Evolutionary conservation across 2,113 vertebrate species (phyloP).

Genomic region (Lutjanus erythropterus): DNA sequence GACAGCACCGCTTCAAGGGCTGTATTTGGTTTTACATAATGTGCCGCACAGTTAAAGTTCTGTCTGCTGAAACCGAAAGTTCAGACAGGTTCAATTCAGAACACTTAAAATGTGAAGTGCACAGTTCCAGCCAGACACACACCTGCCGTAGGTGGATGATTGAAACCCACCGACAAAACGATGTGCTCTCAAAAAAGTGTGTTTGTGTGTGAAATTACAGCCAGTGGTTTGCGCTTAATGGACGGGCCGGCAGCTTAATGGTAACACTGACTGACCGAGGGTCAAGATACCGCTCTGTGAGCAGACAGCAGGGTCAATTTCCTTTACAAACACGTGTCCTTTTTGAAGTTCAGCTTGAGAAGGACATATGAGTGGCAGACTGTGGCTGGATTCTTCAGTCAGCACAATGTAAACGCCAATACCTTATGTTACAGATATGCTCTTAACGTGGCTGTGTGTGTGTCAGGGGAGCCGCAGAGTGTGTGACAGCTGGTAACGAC

Average conservation of each 20-base stretch:
- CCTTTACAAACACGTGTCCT: not conserved
- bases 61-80: slow-evolving; percentile 7
- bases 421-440: not conserved
- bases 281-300: not conserved
- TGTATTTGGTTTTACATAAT: not conserved
- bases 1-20: not conserved
- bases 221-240: slow-evolving; percentile 9
- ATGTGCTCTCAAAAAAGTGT: slow-evolving; percentile 17
- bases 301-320: slow-evolving; percentile 6
- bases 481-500: slow-evolving; percentile 10
- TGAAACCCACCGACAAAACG: slow-evolving; percentile 30
- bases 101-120: not conserved
- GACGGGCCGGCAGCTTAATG: not conserved
- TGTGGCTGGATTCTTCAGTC: slow-evolving; percentile 6
- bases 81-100: not conserved
- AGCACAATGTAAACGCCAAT: not conserved
- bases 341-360: slow-evolving; percentile 13
- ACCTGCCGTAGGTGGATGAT: slow-evolving; percentile 13
- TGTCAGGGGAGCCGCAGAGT: not conserved
- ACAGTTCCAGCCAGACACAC: not conserved
- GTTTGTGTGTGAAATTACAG: not conserved
- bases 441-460: not conserved
- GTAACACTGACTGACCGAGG: not conserved
- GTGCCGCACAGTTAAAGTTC: not conserved
- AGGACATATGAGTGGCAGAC: not conserved